These are phyloP conservation scores for Lycophotia porphyrea DNA, from an alignment of 2,888 invertebrate species.

Conservation along the genomic window DNA sequence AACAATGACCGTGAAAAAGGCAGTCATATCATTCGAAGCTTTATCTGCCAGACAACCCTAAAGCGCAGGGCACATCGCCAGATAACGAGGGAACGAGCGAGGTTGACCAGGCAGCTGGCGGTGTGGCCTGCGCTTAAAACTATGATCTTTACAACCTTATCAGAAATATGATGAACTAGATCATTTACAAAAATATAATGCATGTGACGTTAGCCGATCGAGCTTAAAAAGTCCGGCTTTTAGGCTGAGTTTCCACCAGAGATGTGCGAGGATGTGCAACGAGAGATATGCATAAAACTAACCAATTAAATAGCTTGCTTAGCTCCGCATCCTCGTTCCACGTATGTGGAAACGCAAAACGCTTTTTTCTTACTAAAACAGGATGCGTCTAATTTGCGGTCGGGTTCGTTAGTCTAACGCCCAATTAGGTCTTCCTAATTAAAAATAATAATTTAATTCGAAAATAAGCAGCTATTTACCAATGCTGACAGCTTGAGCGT, in stretches of 20 bases:
- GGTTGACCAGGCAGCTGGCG: too few species aligned
- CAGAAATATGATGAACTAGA: not conserved
- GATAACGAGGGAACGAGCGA: too few species aligned
- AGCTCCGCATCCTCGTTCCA: too few species aligned
- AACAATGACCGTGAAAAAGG: not conserved
- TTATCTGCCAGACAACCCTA: not conserved
- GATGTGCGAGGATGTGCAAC: too few species aligned
- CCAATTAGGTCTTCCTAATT: not conserved
- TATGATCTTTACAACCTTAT: not conserved
- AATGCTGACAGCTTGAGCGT: constrained; percentile 95
- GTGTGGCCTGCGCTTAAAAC: too few species aligned
- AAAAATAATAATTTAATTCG: not conserved
- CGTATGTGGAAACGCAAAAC: too few species aligned
- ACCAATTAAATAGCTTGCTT: too few species aligned
- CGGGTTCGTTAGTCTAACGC: not conserved
- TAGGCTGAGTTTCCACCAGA: too few species aligned
- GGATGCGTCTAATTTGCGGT: not conserved
- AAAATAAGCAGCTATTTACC: constrained; percentile 86
- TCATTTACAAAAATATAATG: not conserved
- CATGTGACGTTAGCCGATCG: not conserved
- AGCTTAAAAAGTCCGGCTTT: not conserved
- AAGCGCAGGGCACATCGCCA: too few species aligned
- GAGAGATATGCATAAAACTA: too few species aligned
- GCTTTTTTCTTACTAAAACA: not conserved
- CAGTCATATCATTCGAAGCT: not conserved